Percentiles rank a stretch among this genome's conserved stretches.
These are phyloP conservation scores for Hirtodrosophila trivittata DNA, from an alignment of 2,888 invertebrate species.

Conservation along the genomic window DNA sequence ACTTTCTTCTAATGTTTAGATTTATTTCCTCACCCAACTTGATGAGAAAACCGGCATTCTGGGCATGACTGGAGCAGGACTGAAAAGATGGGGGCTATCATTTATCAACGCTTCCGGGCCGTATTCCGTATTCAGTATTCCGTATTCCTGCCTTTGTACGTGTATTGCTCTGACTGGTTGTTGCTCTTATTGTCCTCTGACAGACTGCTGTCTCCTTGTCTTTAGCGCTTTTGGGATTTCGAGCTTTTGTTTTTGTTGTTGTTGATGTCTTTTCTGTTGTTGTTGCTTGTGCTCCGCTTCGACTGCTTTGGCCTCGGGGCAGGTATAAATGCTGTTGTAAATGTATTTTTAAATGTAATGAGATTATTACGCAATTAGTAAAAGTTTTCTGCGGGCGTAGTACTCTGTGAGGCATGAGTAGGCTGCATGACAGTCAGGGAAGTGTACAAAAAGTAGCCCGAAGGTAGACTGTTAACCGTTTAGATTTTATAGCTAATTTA, in stretches of 20 bases:
- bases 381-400: constrained; percentile 58
- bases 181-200: constrained; percentile 20
- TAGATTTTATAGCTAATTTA: constrained; percentile 71
- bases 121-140: constrained; percentile 41
- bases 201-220: constrained; percentile 44
- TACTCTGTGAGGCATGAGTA: constrained; percentile 2
- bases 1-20: constrained; percentile 64
- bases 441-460: constrained; percentile 33
- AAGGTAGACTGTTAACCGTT: constrained; percentile 64
- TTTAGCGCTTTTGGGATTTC: constrained; percentile 13
- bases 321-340: constrained; percentile 76
- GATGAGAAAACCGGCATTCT: constrained; percentile 26
- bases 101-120: constrained; percentile 75
- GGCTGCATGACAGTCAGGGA: neutral
- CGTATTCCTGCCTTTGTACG: constrained; percentile 23
- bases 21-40: constrained; percentile 66
- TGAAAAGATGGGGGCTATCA: constrained; percentile 41
- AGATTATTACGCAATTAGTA: constrained; percentile 78
- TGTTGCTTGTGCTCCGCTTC: no score
- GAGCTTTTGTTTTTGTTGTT: constrained; percentile 1
- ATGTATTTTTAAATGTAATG: constrained; percentile 79
- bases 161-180: constrained; percentile 40
- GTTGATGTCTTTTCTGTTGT: neutral
- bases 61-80: constrained; percentile 1
- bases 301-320: constrained; percentile 56